Conservation (phyloP, 2,113 vertebrate genomes). For the Alexandromys fortis region DNA sequence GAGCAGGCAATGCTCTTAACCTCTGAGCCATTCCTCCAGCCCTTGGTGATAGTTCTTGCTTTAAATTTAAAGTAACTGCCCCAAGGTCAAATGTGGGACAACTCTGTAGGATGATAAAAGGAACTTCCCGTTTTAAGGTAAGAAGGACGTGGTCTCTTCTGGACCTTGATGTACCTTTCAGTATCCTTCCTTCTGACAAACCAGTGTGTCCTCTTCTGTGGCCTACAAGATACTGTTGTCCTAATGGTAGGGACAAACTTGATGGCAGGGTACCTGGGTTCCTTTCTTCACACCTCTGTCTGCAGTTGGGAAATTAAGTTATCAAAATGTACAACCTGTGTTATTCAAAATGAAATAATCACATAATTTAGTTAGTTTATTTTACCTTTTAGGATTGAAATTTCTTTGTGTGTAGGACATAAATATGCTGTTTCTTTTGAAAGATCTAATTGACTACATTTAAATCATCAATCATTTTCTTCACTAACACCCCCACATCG, state of each 20-base stretch:
- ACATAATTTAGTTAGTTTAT: not conserved
- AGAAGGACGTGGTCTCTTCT: not conserved
- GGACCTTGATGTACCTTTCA: not conserved
- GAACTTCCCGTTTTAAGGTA: not conserved
- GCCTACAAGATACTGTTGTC: not conserved
- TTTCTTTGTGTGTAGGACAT: not conserved
- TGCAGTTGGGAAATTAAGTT: not conserved
- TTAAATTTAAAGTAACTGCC: not conserved
- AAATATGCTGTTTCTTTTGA: not conserved
- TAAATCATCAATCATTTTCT: constrained; percentile 3
- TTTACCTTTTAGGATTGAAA: not conserved
- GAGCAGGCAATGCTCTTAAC: too few relatives aligned
- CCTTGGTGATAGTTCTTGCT: not conserved
- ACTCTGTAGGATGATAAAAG: not conserved
- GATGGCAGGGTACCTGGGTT: too few relatives aligned
- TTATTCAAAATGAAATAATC: not conserved
- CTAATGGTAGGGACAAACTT: not conserved
- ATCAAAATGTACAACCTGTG: not conserved
- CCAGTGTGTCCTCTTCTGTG: not conserved
- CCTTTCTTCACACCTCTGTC: not conserved
- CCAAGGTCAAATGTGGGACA: not conserved
- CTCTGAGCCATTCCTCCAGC: too few relatives aligned
- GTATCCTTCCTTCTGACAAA: not conserved
- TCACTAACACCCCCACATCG: not conserved
- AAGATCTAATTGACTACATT: constrained; percentile 5